A percentile compares a stretch with the other conserved stretches of the same genome.
phyloP scores from a whole-genome alignment of 1,140 invertebrate species.

The Drosophila setifemur region DNA sequence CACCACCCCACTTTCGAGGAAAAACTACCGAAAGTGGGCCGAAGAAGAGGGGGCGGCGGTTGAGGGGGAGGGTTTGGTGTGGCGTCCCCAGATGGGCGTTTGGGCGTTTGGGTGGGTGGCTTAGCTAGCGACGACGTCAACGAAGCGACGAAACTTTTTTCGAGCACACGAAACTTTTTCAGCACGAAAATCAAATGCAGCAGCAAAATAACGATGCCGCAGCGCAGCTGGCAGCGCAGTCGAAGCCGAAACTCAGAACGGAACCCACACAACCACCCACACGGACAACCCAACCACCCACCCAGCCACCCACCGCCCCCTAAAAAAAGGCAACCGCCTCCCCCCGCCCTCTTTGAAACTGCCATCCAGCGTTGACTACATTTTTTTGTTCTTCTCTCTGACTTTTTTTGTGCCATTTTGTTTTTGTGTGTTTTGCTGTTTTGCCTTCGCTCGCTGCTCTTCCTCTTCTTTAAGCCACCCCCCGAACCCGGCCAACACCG shows the following conservation, averaged over 20 bases:
- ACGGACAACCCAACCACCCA: slow-evolving; percentile 9
- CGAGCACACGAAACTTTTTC: slow-evolving; percentile 82
- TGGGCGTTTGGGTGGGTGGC: not conserved
- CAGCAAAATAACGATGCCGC: slow-evolving; percentile 51
- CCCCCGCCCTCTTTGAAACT: not conserved
- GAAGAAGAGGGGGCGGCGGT: slow-evolving; percentile 8
- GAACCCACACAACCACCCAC: slow-evolving; percentile 12
- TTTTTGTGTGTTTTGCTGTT: slow-evolving; percentile 80
- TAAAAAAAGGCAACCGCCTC: not conserved
- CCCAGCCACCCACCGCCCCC: not conserved
- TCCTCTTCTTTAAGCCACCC: not conserved
- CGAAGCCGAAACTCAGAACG: slow-evolving; percentile 24
- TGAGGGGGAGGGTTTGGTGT: not conserved
- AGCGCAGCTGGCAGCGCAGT: slow-evolving; percentile 21
- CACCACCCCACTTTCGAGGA: slow-evolving; percentile 45
- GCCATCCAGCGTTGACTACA: slow-evolving; percentile 40
- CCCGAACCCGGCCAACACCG: not conserved
- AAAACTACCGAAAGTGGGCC: slow-evolving; percentile 65
- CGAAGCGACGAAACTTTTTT: slow-evolving; percentile 81
- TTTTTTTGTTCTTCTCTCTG: slow-evolving; percentile 46
- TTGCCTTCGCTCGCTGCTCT: slow-evolving; percentile 34
- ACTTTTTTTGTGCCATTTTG: slow-evolving; percentile 70
- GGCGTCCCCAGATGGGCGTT: not conserved
- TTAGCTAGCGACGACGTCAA: slow-evolving; percentile 69
- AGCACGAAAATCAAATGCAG: slow-evolving; percentile 81